phyloP scores from a whole-genome alignment of 2,888 invertebrate species.

The Drosophila helvetica region DNA sequence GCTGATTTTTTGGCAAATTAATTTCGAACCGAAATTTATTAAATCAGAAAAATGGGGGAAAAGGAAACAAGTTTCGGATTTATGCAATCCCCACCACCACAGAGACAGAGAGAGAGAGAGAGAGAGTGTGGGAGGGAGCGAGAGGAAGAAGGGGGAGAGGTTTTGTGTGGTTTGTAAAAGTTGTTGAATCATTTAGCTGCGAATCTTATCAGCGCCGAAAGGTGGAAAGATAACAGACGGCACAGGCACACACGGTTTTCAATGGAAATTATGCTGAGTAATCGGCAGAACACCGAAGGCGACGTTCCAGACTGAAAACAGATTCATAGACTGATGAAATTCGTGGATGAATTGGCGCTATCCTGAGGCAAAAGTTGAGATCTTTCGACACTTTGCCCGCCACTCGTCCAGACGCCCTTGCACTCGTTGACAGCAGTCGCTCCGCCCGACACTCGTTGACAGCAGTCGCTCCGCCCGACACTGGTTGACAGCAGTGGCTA shows the following conservation, averaged over 20 bases:
- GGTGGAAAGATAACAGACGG: constrained; percentile 30
- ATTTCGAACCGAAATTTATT: constrained; percentile 45
- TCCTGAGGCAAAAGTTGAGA: constrained; percentile 24
- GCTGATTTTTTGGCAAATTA: constrained; percentile 37
- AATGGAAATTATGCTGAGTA: constrained; percentile 48
- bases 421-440: background rate
- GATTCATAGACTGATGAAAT: constrained; percentile 10
- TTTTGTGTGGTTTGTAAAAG: constrained; percentile 25
- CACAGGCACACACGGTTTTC: background rate
- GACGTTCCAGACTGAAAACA: background rate
- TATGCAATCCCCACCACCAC: constrained; percentile 24
- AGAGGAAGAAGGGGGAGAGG: constrained; percentile 1
- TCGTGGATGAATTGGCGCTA: constrained; percentile 12
- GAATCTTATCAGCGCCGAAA: constrained; percentile 50
- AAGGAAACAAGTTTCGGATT: constrained; percentile 46
- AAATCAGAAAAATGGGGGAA: constrained; percentile 39
- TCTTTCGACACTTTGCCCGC: too few relatives aligned
- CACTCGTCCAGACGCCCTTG: too few relatives aligned
- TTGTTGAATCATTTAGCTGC: constrained; percentile 49
- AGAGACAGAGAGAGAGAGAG: background rate
- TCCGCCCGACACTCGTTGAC: too few relatives aligned
- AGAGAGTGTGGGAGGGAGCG: background rate
- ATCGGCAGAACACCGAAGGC: background rate
- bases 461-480: too few relatives aligned
- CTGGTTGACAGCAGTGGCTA: too few relatives aligned